phyloP scores from a whole-genome alignment of 2,113 vertebrate species.

The Coturnix japonica region DNA sequence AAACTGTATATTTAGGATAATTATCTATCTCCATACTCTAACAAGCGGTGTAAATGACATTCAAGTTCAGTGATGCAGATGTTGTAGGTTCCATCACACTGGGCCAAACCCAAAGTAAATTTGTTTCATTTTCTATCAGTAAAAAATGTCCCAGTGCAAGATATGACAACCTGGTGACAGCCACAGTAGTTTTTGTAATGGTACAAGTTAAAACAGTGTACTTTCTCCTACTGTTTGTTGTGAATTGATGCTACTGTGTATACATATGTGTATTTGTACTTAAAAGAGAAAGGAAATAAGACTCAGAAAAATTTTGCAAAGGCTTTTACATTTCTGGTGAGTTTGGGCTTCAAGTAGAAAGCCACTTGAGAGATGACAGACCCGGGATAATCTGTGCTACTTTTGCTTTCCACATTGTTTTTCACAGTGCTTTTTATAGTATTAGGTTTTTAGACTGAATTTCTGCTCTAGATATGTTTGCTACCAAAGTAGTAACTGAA shows the following conservation, averaged over 20 bases:
- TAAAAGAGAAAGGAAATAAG: not conserved
- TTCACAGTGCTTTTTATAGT: not conserved
- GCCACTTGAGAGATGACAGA: not conserved
- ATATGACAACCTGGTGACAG: not conserved
- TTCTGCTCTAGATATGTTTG: not conserved
- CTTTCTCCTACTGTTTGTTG: not conserved
- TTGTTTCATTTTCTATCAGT: not conserved
- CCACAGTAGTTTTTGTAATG: not conserved
- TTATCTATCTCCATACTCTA: not conserved
- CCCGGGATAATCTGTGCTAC: not conserved
- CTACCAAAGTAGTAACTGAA: not conserved
- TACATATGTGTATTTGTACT: not conserved
- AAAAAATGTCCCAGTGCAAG: not conserved
- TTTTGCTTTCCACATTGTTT: not conserved
- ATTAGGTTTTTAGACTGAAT: not conserved
- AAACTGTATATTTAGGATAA: not conserved
- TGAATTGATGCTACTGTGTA: not conserved
- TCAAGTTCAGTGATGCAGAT: not conserved
- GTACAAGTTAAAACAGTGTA: not conserved
- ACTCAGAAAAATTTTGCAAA: not conserved
- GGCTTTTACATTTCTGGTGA: not conserved
- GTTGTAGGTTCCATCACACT: not conserved
- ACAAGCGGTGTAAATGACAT: not conserved
- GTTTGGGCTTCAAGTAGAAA: not conserved
- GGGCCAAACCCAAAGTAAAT: not conserved